A percentile compares a stretch with the other conserved stretches of the same genome.
Evolutionary conservation across 1,140 invertebrate genomes (phyloP).

Genomic region (Bombus consobrinus): DNA sequence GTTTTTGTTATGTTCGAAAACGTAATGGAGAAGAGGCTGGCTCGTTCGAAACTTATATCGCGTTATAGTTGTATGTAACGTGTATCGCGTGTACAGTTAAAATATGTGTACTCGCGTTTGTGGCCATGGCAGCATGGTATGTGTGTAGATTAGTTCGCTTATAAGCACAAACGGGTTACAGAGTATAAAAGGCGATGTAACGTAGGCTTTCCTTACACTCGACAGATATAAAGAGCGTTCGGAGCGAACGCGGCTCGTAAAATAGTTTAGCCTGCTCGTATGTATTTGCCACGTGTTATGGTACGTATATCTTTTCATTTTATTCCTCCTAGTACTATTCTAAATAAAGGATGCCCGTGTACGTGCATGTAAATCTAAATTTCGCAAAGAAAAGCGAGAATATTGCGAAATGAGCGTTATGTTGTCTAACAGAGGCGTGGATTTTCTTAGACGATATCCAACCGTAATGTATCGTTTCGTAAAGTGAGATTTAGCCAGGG

Average conservation of each 20-base stretch:
- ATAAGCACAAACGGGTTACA: conserved; percentile 18
- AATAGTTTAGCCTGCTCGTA: neutral
- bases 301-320: neutral
- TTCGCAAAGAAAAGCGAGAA: neutral
- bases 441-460: neutral
- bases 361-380: neutral
- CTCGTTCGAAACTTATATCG: neutral
- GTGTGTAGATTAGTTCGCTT: conserved; percentile 14
- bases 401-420: neutral
- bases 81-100: neutral
- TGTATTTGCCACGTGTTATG: neutral
- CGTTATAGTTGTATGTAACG: neutral
- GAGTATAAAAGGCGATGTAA: conserved; percentile 14
- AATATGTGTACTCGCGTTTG: neutral
- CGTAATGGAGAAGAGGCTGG: neutral
- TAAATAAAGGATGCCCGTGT: neutral
- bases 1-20: neutral
- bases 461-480: neutral
- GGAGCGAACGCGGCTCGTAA: neutral
- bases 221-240: conserved; percentile 27
- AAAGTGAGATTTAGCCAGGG: neutral
- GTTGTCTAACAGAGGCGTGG: neutral
- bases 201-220: conserved; percentile 13
- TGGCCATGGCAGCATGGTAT: neutral
- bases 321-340: neutral